Evolutionary conservation across 2,797 vertebrate species (phyloP).

Genomic region (Gymnodraco acuticeps): DNA sequence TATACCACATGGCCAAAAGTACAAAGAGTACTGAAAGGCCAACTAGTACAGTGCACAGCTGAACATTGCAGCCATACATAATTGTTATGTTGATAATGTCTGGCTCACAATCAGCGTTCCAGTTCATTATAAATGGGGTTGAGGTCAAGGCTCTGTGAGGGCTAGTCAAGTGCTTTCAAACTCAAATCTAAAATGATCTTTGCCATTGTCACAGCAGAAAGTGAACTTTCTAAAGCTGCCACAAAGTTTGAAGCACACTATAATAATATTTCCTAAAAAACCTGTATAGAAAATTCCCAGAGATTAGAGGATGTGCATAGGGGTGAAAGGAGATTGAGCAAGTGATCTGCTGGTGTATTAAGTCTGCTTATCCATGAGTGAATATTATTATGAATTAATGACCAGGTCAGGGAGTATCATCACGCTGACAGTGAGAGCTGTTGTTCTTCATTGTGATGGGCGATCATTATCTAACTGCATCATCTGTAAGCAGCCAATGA

Average conservation of each 20-base stretch:
- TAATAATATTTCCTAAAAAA: background rate
- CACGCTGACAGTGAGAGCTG: background rate
- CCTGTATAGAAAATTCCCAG: background rate
- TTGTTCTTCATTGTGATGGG: slow-evolving; percentile 21
- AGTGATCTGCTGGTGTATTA: background rate
- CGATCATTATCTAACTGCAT: slow-evolving; percentile 28
- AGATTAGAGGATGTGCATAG: background rate
- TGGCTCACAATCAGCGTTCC: background rate
- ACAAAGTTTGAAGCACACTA: background rate
- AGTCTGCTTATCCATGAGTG: slow-evolving; percentile 3
- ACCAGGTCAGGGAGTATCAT: background rate
- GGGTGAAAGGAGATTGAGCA: background rate
- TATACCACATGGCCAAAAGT: background rate
- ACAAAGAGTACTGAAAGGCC: background rate
- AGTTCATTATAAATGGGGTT: slow-evolving; percentile 6
- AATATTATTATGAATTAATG: slow-evolving; percentile 13
- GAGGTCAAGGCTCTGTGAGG: background rate
- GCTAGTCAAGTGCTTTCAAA: background rate
- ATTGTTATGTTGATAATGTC: background rate
- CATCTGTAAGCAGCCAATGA: slow-evolving; percentile 28
- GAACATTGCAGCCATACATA: background rate
- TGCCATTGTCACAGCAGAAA: background rate
- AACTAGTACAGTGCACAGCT: background rate
- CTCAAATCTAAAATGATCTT: background rate
- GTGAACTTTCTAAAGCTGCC: background rate